These are phyloP conservation scores for Trichogramma pretiosum DNA, from an alignment of 1,140 invertebrate genomes.

Conservation along the genomic window DNA sequence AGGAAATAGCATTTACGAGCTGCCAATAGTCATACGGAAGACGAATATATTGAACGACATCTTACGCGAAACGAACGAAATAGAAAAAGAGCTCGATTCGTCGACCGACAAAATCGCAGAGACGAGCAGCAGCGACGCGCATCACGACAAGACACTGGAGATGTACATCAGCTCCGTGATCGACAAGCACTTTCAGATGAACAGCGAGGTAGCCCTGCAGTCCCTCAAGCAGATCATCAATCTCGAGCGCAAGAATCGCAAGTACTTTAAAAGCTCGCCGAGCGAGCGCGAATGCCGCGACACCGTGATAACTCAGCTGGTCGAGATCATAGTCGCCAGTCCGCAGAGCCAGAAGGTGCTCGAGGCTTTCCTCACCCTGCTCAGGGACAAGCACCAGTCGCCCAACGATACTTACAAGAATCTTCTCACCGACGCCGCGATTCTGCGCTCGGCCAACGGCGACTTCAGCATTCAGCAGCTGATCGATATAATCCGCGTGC, in stretches of 20 bases:
- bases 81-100: no score
- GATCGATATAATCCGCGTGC: conserved; percentile 47
- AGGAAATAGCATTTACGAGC: conserved; percentile 57
- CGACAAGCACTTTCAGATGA: no score
- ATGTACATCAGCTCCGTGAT: no score
- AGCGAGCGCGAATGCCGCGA: conserved; percentile 21
- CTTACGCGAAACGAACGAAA: no score
- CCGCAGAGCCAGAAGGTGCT: conserved; percentile 41
- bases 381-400: conserved; percentile 34
- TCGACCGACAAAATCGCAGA: no score
- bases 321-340: conserved; percentile 40
- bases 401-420: conserved; percentile 46
- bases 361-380: conserved; percentile 38
- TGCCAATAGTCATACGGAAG: conserved; percentile 62
- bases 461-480: conserved; percentile 54
- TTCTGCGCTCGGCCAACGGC: conserved; percentile 53
- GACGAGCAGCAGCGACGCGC: no score
- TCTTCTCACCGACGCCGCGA: conserved; percentile 52
- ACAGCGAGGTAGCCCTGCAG: conserved; percentile 44
- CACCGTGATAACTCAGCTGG: conserved; percentile 41
- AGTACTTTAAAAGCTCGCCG: conserved; percentile 17
- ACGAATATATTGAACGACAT: no score
- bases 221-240: conserved; percentile 47
- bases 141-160: no score
- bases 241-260: conserved; percentile 42